phyloP scores from a whole-genome alignment of 1,140 invertebrate genomes.

The Drosophila sturtevanti region DNA sequence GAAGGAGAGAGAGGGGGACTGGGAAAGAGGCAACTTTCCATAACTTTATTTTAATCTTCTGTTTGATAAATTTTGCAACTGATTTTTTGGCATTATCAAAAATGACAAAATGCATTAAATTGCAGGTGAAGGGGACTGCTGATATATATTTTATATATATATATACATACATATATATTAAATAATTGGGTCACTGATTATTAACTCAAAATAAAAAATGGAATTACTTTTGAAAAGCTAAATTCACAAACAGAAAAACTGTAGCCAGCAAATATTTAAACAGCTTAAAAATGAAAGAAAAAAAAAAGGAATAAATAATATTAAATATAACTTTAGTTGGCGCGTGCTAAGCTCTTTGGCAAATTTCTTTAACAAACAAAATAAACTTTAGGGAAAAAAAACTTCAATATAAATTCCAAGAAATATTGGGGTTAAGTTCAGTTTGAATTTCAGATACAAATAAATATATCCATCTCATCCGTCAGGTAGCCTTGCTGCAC shows the following conservation, averaged over 20 bases:
- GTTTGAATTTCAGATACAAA: slow-evolving; percentile 27
- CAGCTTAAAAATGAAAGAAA: slow-evolving; percentile 31
- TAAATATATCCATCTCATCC: slow-evolving; percentile 23
- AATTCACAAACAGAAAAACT: background rate
- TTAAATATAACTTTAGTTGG: slow-evolving; percentile 41
- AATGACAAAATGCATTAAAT: slow-evolving; percentile 59
- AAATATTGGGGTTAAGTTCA: slow-evolving; percentile 75
- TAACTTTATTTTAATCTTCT: slow-evolving; percentile 48
- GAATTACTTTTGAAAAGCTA: background rate
- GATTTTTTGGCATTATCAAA: slow-evolving; percentile 50
- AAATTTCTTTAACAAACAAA: background rate
- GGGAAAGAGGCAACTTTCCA: too few relatives aligned
- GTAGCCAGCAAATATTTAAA: slow-evolving; percentile 46
- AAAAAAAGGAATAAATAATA: too few relatives aligned
- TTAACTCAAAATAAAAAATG: slow-evolving; percentile 36
- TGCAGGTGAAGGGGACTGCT: slow-evolving; percentile 49
- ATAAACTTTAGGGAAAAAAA: too few relatives aligned
- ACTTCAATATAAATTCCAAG: slow-evolving; percentile 61
- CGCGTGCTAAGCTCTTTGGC: slow-evolving; percentile 67
- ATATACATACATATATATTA: slow-evolving; percentile 1
- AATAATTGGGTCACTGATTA: slow-evolving; percentile 52
- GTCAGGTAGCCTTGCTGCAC: slow-evolving; percentile 51
- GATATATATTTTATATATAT: too few relatives aligned
- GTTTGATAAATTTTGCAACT: slow-evolving; percentile 13
- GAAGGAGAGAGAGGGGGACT: background rate